Percentiles rank a stretch among this genome's conserved stretches.
These are phyloP conservation scores for Sebastes nivosus DNA, from an alignment of 2,797 vertebrate species.

Conservation along the genomic window DNA sequence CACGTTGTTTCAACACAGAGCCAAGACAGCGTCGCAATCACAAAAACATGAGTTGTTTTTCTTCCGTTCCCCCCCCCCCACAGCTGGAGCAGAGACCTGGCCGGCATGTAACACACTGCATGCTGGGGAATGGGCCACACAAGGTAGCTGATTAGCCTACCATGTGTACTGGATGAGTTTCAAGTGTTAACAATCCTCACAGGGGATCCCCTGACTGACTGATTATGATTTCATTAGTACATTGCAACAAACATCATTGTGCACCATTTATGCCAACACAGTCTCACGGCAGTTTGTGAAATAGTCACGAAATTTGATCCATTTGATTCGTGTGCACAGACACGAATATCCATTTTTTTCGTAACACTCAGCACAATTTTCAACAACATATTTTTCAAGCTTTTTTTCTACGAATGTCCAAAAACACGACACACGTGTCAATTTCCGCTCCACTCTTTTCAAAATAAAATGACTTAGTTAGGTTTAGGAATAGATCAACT, in stretches of 20 bases:
- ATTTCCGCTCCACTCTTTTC: too few species aligned
- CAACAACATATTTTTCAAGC: too few species aligned
- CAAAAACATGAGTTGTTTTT: conserved; percentile 57
- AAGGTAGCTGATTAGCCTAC: conserved; percentile 31
- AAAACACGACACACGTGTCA: too few species aligned
- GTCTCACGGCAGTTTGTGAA: too few species aligned
- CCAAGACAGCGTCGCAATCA: conserved; percentile 3
- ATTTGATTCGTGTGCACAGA: too few species aligned
- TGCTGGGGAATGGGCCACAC: conserved; percentile 14
- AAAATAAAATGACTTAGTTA: too few species aligned
- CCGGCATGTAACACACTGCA: background rate
- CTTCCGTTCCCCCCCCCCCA: background rate
- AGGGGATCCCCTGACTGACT: background rate
- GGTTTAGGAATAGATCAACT: too few species aligned
- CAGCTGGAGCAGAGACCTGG: conserved; percentile 24
- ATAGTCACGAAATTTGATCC: too few species aligned
- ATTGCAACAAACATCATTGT: background rate
- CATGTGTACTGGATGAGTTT: conserved; percentile 36
- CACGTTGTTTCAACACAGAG: conserved; percentile 12
- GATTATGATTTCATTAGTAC: background rate
- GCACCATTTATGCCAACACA: background rate
- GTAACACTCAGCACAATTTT: too few species aligned
- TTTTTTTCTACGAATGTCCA: too few species aligned
- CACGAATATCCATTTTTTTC: too few species aligned
- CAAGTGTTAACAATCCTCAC: conserved; percentile 1